Evolutionary conservation across 2,888 invertebrate species (phyloP).

Genomic region (Gari tellinella): DNA sequence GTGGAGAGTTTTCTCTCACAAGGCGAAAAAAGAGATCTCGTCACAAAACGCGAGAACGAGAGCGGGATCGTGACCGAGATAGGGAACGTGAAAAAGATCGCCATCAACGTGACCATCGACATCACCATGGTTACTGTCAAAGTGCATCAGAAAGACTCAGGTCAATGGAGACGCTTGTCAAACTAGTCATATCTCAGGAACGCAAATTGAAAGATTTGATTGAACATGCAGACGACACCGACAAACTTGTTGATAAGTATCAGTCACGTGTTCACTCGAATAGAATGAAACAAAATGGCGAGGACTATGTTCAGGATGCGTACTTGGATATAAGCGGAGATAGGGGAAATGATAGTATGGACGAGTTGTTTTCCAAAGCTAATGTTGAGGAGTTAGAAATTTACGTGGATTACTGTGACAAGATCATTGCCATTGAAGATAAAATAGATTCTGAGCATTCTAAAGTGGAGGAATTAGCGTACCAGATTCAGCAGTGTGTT

Average conservation of each 20-base stretch:
- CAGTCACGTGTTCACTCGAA: constrained; percentile 69
- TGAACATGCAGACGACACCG: constrained; percentile 87
- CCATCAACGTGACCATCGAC: constrained; percentile 40
- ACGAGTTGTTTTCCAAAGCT: constrained; percentile 86
- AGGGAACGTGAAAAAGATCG: constrained; percentile 50
- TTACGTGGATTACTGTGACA: constrained; percentile 90
- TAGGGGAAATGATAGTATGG: constrained; percentile 71
- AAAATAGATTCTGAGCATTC: constrained; percentile 91
- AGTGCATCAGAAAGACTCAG: constrained; percentile 64
- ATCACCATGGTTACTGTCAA: constrained; percentile 55
- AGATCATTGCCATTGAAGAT: constrained; percentile 90
- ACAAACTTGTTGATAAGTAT: constrained; percentile 90
- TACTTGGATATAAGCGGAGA: constrained; percentile 69
- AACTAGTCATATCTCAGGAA: constrained; percentile 87
- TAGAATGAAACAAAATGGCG: constrained; percentile 69
- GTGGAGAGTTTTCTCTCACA: constrained; percentile 66
- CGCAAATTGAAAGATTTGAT: constrained; percentile 86
- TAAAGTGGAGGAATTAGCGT: constrained; percentile 88
- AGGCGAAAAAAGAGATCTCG: constrained; percentile 62
- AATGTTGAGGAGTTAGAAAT: constrained; percentile 87
- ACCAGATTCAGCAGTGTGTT: constrained; percentile 84
- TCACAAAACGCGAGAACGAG: constrained; percentile 63
- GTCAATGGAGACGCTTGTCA: constrained; percentile 79
- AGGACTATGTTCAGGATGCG: constrained; percentile 76
- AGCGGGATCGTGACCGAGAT: constrained; percentile 61